A percentile compares a stretch with the other conserved stretches of the same genome.
phyloP scores from a whole-genome alignment of 2,113 vertebrate genomes.

The Pseudopodoces humilis region DNA sequence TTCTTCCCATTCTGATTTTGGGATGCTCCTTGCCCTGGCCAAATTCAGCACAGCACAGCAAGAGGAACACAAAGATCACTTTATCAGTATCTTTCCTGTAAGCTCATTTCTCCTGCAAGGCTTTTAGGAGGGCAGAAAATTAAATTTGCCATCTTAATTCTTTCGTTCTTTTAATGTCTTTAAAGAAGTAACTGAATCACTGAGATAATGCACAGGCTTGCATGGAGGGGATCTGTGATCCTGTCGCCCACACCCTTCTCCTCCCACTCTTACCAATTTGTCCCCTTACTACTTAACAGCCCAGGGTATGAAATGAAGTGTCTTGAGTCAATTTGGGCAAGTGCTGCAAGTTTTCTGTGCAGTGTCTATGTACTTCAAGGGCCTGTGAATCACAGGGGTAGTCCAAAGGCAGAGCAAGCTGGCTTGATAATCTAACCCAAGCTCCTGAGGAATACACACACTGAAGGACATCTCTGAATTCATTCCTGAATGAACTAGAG shows the following conservation, averaged over 20 bases:
- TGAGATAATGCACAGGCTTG: neutral
- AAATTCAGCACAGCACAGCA: neutral
- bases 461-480: neutral
- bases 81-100: neutral
- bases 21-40: neutral
- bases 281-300: neutral
- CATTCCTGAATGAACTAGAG: neutral
- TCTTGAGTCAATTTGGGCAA: neutral
- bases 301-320: neutral
- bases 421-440: neutral
- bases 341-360: neutral
- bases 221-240: neutral
- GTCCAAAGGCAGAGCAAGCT: neutral
- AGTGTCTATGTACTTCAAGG: neutral
- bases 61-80: neutral
- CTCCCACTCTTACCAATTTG: neutral
- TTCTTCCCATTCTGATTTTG: neutral
- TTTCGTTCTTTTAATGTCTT: conserved; percentile 17
- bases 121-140: conserved; percentile 38
- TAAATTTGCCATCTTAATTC: conserved; percentile 22
- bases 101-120: conserved; percentile 1
- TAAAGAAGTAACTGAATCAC: conserved; percentile 36
- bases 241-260: neutral
- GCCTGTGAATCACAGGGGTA: neutral
- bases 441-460: neutral